phyloP scores from a whole-genome alignment of 1,140 invertebrate genomes.

The Phymorhynchus buccinoides region DNA sequence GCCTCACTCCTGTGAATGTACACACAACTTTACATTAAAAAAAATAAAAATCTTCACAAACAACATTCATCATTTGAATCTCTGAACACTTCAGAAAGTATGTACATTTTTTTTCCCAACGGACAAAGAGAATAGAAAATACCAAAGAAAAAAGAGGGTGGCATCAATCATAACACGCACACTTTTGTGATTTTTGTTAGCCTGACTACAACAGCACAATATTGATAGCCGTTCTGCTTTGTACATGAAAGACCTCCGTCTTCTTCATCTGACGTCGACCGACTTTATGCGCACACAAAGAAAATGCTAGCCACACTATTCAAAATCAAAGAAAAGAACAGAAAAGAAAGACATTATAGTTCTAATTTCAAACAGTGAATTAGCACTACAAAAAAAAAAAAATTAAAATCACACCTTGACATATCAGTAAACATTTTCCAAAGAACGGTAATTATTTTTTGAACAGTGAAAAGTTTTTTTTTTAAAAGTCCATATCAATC shows the following conservation, averaged over 20 bases:
- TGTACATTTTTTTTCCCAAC: not conserved
- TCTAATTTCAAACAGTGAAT: no score
- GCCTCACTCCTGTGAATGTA: not conserved
- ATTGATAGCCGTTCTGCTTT: not conserved
- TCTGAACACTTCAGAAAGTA: not conserved
- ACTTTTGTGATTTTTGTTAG: not conserved
- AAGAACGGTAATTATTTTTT: no score
- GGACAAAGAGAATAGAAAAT: not conserved
- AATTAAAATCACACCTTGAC: no score
- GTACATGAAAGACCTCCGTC: not conserved
- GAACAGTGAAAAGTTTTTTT: no score
- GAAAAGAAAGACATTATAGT: no score
- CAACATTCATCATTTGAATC: not conserved
- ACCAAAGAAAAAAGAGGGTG: not conserved
- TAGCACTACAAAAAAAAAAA: no score
- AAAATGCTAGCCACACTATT: no score
- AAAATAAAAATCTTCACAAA: not conserved
- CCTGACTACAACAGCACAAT: not conserved
- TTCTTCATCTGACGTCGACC: no score
- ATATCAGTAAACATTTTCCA: no score
- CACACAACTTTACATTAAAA: not conserved
- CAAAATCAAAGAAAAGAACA: no score
- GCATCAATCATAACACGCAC: not conserved
- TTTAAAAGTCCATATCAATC: no score
- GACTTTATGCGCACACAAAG: no score